Evolutionary conservation across 2,797 vertebrate genomes (phyloP), one percentile per base, ranked within the genome.

Genomic region (Ammospiza maritima): DNA sequence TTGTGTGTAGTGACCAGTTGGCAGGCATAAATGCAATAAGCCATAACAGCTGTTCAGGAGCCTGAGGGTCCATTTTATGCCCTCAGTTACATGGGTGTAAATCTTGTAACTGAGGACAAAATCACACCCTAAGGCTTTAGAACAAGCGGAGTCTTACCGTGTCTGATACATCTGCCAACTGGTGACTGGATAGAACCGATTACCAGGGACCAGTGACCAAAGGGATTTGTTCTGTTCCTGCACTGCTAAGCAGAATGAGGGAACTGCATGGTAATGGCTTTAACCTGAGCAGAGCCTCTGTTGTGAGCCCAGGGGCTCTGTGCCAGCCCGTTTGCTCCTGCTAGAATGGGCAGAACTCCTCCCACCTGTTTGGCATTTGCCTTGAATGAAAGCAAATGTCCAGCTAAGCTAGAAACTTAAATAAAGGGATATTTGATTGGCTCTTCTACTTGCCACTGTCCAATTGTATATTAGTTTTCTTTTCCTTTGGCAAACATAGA

Each of bases 51-150:
- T 94, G 95, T 81, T 96, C 50, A 67, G 92, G 85, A 91, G 91
- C 93, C 85, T 79, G 66, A 87, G 93, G 91, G 90, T 91, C 74
- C 61, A 61, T 94, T 96, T 95, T 94, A 85, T 88, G 74, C 51
- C 90, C 78, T 94, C 1, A 7, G 83, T 96, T 95, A 93, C 60
- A 60, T 86, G 85, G 83, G 80, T 93, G 80, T 96, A 96, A 95
- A 94, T 94, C 88, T 81, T 74, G 44, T 94, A 97, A 85, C 91
- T 26, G 77, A 90, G 85, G 93, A 73, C 93, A 94, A 91, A 96
- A 96, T 88, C 62, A 5, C 71, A 85, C 95, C 91, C 94, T 38
- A 1, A 90, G 85, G 94, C 95, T 94, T 95, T 91, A 71, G 80
- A 90, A 85, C 85, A 67, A 87, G 94, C 89, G 81, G 53, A 83